Percentiles rank a stretch among this genome's conserved stretches.
Conservation (phyloP, 2,888 invertebrate genomes). For the Drosophila gaucha region DNA sequence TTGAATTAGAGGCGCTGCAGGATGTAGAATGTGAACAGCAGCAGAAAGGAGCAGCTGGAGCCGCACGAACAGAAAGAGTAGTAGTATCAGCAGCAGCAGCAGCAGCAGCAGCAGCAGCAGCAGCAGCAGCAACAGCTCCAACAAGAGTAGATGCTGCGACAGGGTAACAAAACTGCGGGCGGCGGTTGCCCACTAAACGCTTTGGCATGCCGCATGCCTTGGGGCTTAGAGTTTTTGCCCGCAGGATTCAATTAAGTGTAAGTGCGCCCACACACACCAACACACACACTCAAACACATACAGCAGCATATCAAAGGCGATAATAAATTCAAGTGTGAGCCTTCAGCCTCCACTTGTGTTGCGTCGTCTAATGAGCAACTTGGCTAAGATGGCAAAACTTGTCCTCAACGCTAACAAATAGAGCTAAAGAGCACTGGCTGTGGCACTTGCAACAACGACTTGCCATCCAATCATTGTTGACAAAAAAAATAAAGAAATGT, state of each 20-base stretch:
- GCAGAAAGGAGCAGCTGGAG: constrained; percentile 1
- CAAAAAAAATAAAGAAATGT: neutral
- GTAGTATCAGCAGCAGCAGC: neutral
- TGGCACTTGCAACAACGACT: constrained; percentile 29
- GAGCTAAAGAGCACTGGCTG: constrained; percentile 5
- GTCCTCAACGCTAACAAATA: constrained; percentile 14
- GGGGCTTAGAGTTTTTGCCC: constrained; percentile 64
- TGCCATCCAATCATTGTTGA: too few relatives aligned
- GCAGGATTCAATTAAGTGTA: constrained; percentile 80
- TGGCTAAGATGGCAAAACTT: constrained; percentile 50
- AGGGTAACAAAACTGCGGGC: constrained; percentile 31
- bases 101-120: constrained; percentile 8
- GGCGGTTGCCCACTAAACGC: constrained; percentile 68
- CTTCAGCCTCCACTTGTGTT: constrained; percentile 22
- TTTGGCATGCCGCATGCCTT: constrained; percentile 71
- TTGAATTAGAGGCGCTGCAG: constrained; percentile 74
- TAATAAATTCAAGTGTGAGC: constrained; percentile 47
- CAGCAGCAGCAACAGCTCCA: neutral
- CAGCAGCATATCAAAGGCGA: constrained; percentile 39
- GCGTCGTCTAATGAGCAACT: constrained; percentile 42
- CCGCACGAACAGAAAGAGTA: neutral
- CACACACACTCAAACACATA: neutral
- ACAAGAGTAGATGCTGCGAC: constrained; percentile 3
- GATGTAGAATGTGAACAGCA: constrained; percentile 47
- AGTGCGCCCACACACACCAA: constrained; percentile 48